phyloP scores from a whole-genome alignment of 2,113 vertebrate species.

The Centropus bengalensis region DNA sequence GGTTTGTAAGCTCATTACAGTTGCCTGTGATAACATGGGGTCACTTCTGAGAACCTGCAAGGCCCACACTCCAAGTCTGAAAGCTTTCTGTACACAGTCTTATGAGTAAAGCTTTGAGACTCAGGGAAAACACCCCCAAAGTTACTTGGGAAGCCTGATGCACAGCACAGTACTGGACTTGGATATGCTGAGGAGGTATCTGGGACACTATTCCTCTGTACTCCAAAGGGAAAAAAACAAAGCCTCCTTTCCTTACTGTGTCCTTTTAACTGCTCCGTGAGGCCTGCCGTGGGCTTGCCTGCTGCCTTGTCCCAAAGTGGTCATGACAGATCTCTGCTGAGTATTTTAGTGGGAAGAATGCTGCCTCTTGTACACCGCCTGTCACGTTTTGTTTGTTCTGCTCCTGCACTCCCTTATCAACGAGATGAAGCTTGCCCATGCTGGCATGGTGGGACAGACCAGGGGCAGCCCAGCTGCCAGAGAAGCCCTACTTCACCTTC shows the following conservation, averaged over 20 bases:
- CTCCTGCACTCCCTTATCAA: neutral
- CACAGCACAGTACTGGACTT: neutral
- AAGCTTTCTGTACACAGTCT: neutral
- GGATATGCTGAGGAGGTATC: neutral
- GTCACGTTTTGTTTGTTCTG: neutral
- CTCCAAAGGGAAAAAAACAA: neutral
- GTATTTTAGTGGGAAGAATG: neutral
- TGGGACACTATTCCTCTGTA: neutral
- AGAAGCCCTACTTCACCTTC: neutral
- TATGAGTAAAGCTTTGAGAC: neutral
- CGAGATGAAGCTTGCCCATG: neutral
- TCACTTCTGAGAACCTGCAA: neutral
- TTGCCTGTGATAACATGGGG: neutral
- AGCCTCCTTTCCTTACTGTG: neutral
- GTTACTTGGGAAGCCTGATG: neutral
- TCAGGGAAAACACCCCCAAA: neutral
- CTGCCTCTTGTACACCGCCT: neutral
- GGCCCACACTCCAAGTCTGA: rapidly evolving
- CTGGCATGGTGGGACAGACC: rapidly evolving
- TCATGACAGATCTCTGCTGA: neutral
- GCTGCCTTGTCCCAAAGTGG: rapidly evolving
- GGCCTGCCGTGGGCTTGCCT: neutral
- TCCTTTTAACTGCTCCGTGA: rapidly evolving
- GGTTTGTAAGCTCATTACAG: neutral
- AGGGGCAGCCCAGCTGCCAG: neutral